Conservation (phyloP, 2,888 invertebrate genomes). For the Lissocephala sabroskyi region DNA sequence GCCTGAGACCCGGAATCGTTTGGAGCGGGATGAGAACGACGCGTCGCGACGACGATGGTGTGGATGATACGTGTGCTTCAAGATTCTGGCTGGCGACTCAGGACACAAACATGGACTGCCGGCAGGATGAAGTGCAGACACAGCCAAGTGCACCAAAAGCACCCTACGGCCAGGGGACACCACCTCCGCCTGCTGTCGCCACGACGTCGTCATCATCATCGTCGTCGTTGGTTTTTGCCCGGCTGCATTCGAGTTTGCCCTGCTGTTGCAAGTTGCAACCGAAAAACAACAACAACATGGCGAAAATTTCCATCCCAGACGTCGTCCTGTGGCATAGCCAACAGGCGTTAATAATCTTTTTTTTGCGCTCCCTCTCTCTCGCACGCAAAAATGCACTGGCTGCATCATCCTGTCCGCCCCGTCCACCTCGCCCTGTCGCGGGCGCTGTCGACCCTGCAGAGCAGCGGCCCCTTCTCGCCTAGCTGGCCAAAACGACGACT, state of each 20-base stretch:
- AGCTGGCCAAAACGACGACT: no score
- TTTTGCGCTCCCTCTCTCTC: conserved; percentile 26
- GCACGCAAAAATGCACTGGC: no score
- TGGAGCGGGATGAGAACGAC: background rate
- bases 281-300: conserved; percentile 46
- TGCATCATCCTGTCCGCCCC: background rate
- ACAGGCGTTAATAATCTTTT: conserved; percentile 65
- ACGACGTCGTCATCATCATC: conserved; percentile 64
- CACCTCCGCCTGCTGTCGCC: conserved; percentile 4
- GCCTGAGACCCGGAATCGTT: conserved; percentile 63
- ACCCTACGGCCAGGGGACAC: conserved; percentile 40
- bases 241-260: conserved; percentile 53
- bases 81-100: conserved; percentile 22
- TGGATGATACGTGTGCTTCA: background rate
- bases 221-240: conserved; percentile 48
- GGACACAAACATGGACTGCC: conserved; percentile 48
- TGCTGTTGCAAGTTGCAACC: conserved; percentile 44
- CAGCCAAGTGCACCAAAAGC: conserved; percentile 38
- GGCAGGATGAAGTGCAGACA: conserved; percentile 42
- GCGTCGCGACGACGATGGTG: background rate
- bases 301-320: conserved; percentile 42
- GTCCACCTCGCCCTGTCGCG: no score
- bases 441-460: no score
- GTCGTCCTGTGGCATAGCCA: conserved; percentile 65
- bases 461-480: no score